These are phyloP conservation scores for cat (Felis catus) DNA, from an alignment of 2,113 vertebrate genomes.

Conservation along the genomic window F.catus_Fca126_mat1.0 CM031428.1:35810501-35811000, in stretches of 20 bases:
- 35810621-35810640: background rate
- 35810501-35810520: background rate
- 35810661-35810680: background rate
- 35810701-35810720: background rate
- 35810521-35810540: background rate
- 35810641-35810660: background rate
- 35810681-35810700: background rate
- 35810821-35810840: background rate
- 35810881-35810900: background rate
- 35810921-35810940: background rate
- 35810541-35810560: background rate
- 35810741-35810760: background rate
- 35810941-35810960: background rate
- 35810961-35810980: too few relatives aligned
- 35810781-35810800: background rate
- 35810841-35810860: background rate
- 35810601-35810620: background rate
- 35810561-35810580: background rate
- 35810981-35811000: too few relatives aligned
- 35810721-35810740: background rate
- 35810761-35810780: background rate
- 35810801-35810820: background rate
- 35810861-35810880: background rate
- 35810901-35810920: background rate
- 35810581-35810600: background rate